These are phyloP conservation scores for Catocala sponsa DNA, from an alignment of 2,888 invertebrate genomes.

Conservation along the genomic window DNA sequence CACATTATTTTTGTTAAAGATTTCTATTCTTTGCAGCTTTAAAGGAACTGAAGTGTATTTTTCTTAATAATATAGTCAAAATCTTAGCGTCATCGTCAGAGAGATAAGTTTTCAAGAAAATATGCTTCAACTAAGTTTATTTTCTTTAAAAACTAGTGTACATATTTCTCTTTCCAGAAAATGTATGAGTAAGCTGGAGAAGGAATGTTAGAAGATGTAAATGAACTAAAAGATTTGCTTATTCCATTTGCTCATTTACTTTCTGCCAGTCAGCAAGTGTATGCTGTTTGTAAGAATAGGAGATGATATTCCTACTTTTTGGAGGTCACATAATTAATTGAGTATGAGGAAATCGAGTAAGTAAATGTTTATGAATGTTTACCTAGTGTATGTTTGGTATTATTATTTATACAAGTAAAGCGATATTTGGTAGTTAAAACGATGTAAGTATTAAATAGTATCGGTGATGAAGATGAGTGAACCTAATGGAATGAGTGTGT, in stretches of 20 bases:
- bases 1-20: neutral
- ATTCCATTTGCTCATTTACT: constrained; percentile 21
- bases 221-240: constrained; percentile 15
- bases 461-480: no score
- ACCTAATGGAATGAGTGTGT: no score
- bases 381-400: no score
- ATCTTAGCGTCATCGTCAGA: neutral
- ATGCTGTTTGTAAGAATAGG: neutral
- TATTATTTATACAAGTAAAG: no score
- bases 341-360: no score
- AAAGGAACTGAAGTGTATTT: neutral
- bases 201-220: neutral
- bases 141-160: constrained; percentile 4
- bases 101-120: constrained; percentile 1
- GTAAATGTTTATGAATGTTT: no score
- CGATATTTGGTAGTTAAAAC: no score
- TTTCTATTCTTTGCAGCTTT: neutral
- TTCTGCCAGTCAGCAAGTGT: neutral
- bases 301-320: constrained; percentile 19
- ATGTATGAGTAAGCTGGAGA: neutral
- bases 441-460: no score
- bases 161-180: neutral
- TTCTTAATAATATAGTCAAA: constrained; percentile 1
- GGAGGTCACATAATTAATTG: no score
- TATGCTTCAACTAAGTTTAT: neutral